Conservation (phyloP, 2,888 invertebrate genomes). For the Scaptomyza flava region DNA sequence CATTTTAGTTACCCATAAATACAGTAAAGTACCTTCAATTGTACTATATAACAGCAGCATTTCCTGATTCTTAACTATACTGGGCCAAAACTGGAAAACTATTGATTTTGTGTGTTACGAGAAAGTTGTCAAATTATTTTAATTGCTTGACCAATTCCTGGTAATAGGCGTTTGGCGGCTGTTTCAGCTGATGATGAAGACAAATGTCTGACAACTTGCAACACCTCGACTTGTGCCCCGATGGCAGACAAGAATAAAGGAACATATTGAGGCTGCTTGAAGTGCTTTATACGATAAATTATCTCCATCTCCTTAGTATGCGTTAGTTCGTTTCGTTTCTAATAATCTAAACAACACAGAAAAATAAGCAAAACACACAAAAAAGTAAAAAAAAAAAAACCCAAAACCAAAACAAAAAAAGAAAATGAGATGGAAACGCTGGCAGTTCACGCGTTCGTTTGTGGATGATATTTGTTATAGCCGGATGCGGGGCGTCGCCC, state of each 20-base stretch:
- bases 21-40: too few species aligned
- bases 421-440: slow-evolving; percentile 17
- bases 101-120: slow-evolving; percentile 9
- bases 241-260: slow-evolving; percentile 27
- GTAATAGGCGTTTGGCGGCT: slow-evolving; percentile 53
- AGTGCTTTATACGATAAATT: slow-evolving; percentile 70
- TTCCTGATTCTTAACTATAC: too few species aligned
- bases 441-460: slow-evolving; percentile 7
- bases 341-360: slow-evolving; percentile 70
- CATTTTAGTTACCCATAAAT: too few species aligned
- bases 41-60: too few species aligned
- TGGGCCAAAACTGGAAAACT: too few species aligned
- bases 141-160: slow-evolving; percentile 42
- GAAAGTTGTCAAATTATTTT: slow-evolving; percentile 26
- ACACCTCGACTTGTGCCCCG: slow-evolving; percentile 7
- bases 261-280: slow-evolving; percentile 41
- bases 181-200: slow-evolving; percentile 49
- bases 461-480: slow-evolving; percentile 33
- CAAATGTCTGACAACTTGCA: slow-evolving; percentile 59
- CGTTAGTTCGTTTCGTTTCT: slow-evolving; percentile 62
- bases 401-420: slow-evolving; percentile 21
- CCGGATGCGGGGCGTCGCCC: slow-evolving; percentile 31
- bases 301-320: slow-evolving; percentile 59
- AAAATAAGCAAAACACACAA: slow-evolving; percentile 25
- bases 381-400: slow-evolving; percentile 2